Evolutionary conservation across 1,140 invertebrate genomes (phyloP), one percentile per base, ranked within the genome.

Genomic region (Lepidurus packardi): DNA sequence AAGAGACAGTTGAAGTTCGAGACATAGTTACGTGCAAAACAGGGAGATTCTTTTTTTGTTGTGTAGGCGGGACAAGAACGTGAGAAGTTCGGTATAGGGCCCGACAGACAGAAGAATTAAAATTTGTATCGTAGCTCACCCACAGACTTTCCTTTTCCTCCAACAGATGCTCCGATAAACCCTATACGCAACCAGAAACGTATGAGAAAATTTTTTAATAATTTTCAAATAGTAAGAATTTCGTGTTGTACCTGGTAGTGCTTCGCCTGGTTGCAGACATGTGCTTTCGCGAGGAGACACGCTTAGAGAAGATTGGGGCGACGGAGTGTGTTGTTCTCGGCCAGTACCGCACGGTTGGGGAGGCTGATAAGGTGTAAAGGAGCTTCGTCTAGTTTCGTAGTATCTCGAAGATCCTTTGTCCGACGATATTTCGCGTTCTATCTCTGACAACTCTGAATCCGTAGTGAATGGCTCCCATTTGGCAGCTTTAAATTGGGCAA

Each of bases 401-500:
- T 80, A 80, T 41, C 73, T 45, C 9, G 79, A 80, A 21, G 79
- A 77, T 11, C 44, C 80, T 11, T 16, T 76, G 8, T 73, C 13
- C 3, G 53, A 65, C 13, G 79, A 21, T n/a, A 45, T 41, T 21
- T 45, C 53, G 13, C 86, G 85, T 81, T 89, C 89, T 9, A 85
- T 83, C 81, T 89, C 87, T 5, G 88, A 89, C 84, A 88, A 86
- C 82, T 90, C 89, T 81, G 89, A 89, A 80, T 90, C 89, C 1
- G 89, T 90, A 16, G 87, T 89, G 53, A 65, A 65, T 10, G 88
- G 88, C 81, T 90, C 89, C 89, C 89, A 90, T 81, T 90, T 90
- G 13, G 89, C 88, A 24, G 85, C 86, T 79, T 89, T 89, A 43
- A 83, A 84, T 11, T 83, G 80, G 25, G 81, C 83, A 75, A 88